Evolutionary conservation across 2,888 invertebrate genomes (phyloP).

Genomic region (Xestia rhomboidea): DNA sequence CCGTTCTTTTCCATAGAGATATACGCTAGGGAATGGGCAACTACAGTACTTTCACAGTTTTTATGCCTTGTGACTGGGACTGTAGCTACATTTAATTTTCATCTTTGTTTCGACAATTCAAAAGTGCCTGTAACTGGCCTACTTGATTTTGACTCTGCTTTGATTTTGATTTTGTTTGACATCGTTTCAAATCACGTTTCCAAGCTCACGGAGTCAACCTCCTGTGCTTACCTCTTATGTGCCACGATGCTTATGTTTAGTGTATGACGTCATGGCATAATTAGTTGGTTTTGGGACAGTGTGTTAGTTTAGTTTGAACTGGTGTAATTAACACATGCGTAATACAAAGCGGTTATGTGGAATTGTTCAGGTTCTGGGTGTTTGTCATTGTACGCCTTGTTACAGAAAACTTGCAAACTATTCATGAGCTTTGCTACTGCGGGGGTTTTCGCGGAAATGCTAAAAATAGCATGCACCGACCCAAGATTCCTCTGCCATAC

Average conservation of each 20-base stretch:
- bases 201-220: not conserved
- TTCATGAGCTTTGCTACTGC: not conserved
- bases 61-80: no score
- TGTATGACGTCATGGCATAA: conserved; percentile 57
- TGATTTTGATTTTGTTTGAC: no score
- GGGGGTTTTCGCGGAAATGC: not conserved
- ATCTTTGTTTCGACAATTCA: no score
- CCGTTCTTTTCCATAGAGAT: no score
- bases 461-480: not conserved
- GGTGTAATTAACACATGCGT: conserved; percentile 44
- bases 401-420: conserved; percentile 1
- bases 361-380: conserved; percentile 17
- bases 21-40: no score
- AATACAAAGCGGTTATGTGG: conserved; percentile 5
- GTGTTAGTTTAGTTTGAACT: conserved; percentile 54
- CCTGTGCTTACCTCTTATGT: not conserved
- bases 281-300: conserved; percentile 60
- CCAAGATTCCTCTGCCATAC: not conserved
- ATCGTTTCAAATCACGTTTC: not conserved
- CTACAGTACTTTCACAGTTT: no score
- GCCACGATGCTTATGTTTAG: conserved; percentile 49
- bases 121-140: no score
- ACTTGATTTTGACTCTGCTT: no score
- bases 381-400: conserved; percentile 4
- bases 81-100: no score